Base-by-base conservation (phyloP, 2,113 vertebrate genomes). In the Coptodon rendalli region DNA sequence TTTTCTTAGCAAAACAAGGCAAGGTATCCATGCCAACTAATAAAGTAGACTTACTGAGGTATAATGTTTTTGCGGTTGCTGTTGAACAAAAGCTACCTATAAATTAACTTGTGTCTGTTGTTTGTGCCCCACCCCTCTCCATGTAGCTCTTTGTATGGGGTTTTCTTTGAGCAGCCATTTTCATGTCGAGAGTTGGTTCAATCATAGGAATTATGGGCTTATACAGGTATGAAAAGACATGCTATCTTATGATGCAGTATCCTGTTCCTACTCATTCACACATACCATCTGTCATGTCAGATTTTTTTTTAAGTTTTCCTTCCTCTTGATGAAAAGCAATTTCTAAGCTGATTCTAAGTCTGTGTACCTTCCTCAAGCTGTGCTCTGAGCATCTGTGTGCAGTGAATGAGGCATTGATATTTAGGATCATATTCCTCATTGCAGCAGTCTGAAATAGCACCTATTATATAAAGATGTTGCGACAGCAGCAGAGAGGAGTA, bases 401-500 rank as follows among this genome's bases (percentile, higher is more conserved):
- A 94, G 83, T 89, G 86, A 94, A 91, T 90, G 83, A 63, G 80
- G 81, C 86, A 86, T 83, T 92, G 89, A 95, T 94, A 91, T 96
- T 95, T 93, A 82, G 91, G 79, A 92, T 94, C 92, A 89, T 87
- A 89, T 94, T 91, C 89, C 86, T 86, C 89, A 83, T 93, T 89
- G 76, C 86, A 86, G 91, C 87, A 79, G 89, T 89, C 88, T 89
- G 81, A 92, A 95, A 94, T 94, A 95, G 92, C 87, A 93, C 76
- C 89, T 84, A 94, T 94, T 95, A 92, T 91, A 86, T 93, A 92
- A 95, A 95, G 89, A 92, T 92, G 92, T 90, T 91, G 91, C 88
- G 90, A 91, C 89, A 89, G 91, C 73, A 84, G 54, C 84, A 86
- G n/a, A 88, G 40, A 89, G 78, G 43, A 66, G 79, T 45, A 78